Conservation (phyloP, 2,888 invertebrate species). For the Synanthedon andrenaeformis region DNA sequence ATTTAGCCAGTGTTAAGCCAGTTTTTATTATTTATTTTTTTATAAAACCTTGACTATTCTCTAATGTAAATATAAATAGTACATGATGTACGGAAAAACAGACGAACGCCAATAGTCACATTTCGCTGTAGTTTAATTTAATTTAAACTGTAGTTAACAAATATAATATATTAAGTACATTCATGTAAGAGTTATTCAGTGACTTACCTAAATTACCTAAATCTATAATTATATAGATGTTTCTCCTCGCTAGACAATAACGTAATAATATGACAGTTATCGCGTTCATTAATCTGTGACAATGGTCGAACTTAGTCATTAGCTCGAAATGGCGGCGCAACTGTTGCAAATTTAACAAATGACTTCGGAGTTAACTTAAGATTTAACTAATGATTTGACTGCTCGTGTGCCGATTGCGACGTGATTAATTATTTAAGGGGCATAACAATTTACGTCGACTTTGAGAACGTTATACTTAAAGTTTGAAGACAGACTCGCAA, state of each 20-base stretch:
- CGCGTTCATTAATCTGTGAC: slow-evolving; percentile 20
- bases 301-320: slow-evolving; percentile 25
- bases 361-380: slow-evolving; percentile 18
- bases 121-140: no score
- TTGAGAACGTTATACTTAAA: slow-evolving; percentile 19
- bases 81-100: no score
- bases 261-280: background rate
- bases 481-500: slow-evolving; percentile 7
- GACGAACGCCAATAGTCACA: no score
- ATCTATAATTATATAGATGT: no score
- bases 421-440: slow-evolving; percentile 41
- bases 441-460: slow-evolving; percentile 33
- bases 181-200: no score
- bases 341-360: slow-evolving; percentile 54
- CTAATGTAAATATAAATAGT: no score
- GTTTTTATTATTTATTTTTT: no score
- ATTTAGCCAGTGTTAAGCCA: no score
- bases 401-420: slow-evolving; percentile 32
- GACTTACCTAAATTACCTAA: no score
- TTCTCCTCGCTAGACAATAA: background rate
- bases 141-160: no score
- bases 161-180: no score
- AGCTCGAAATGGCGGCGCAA: slow-evolving; percentile 42
- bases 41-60: no score
- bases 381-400: slow-evolving; percentile 47